Percentiles rank a stretch among this genome's conserved stretches.
Evolutionary conservation across 2,113 vertebrate species (phyloP).

Genomic region (Symphodus melops): DNA sequence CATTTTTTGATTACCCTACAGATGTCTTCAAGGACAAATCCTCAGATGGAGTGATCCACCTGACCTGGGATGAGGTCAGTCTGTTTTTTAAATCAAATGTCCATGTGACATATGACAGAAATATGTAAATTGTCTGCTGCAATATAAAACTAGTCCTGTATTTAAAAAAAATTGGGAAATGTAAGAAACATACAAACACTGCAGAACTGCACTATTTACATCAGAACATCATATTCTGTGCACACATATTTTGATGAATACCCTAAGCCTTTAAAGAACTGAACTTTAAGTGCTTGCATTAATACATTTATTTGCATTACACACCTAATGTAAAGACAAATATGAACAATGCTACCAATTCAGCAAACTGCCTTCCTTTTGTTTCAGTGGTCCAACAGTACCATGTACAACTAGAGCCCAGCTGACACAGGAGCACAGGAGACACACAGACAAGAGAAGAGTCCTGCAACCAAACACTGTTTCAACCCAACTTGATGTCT

Average conservation of each 20-base stretch:
- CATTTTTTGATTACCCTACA: constrained; percentile 26
- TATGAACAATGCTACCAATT: background rate
- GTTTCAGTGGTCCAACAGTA: constrained; percentile 34
- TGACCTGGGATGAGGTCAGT: constrained; percentile 44
- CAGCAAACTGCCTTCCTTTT: background rate
- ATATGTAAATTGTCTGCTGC: background rate
- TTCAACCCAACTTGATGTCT: background rate
- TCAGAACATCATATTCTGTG: too few species aligned
- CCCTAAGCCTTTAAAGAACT: too few species aligned
- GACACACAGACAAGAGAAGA: constrained; percentile 8
- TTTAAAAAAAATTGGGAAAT: too few species aligned
- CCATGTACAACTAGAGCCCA: constrained; percentile 38
- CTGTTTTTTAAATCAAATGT: background rate
- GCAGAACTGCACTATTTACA: too few species aligned
- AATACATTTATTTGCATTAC: too few species aligned
- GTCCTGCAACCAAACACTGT: background rate
- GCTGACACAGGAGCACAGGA: background rate
- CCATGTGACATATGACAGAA: background rate
- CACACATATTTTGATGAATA: too few species aligned
- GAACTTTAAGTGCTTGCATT: too few species aligned
- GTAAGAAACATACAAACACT: too few species aligned
- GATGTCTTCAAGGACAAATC: constrained; percentile 23
- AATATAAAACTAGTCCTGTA: background rate
- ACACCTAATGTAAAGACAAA: background rate
- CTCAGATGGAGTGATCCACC: constrained; percentile 4